These are phyloP conservation scores for Megalurothrips usitatus DNA, from an alignment of 2,888 invertebrate species.

Conservation along the genomic window DNA sequence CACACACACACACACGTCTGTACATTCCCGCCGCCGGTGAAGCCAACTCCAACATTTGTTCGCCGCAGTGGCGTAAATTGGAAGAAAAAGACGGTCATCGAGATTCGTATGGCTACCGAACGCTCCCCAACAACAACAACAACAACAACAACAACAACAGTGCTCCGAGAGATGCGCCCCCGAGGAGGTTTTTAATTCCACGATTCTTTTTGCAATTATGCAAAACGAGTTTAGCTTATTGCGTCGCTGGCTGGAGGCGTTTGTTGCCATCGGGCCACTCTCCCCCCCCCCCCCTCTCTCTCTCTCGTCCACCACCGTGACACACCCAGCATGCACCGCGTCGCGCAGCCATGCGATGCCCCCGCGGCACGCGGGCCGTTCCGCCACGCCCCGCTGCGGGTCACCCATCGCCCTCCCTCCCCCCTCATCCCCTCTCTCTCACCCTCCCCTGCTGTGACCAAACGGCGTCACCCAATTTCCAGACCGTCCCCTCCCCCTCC, in stretches of 20 bases:
- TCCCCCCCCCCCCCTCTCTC: too few relatives aligned
- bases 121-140: not conserved
- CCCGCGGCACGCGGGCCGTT: not conserved
- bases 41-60: too few relatives aligned
- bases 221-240: not conserved
- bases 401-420: not conserved
- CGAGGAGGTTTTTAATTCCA: not conserved
- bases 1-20: too few relatives aligned
- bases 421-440: not conserved
- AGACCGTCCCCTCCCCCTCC: not conserved
- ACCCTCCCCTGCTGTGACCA: not conserved
- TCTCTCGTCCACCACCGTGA: not conserved
- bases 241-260: not conserved
- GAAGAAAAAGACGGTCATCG: not conserved
- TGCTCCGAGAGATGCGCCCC: not conserved
- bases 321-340: too few relatives aligned
- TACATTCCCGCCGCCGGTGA: too few relatives aligned
- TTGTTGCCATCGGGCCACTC: not conserved
- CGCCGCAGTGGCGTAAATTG: too few relatives aligned
- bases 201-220: not conserved
- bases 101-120: too few relatives aligned
- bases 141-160: not conserved
- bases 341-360: too few relatives aligned
- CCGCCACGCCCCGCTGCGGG: not conserved
- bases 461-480: not conserved